Percentiles rank a stretch among this genome's conserved stretches.
Conservation (phyloP, 1,140 invertebrate genomes). For the Drosophila littoralis region DNA sequence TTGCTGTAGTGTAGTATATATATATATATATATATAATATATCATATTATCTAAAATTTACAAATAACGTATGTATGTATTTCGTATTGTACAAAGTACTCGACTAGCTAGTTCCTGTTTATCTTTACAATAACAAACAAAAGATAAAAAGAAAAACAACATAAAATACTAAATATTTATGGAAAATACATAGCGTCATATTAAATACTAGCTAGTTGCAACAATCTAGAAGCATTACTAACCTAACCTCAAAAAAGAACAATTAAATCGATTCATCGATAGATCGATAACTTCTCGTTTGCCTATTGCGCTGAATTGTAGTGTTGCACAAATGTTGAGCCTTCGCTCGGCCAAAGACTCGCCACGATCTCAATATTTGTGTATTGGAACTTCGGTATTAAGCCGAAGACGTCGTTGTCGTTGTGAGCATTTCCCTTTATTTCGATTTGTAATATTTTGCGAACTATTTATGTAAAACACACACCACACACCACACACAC, state of each 20-base stretch:
- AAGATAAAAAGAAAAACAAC: slow-evolving; percentile 11
- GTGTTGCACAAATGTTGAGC: slow-evolving; percentile 26
- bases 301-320: slow-evolving; percentile 10
- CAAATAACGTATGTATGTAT: slow-evolving; percentile 66
- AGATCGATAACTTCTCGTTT: slow-evolving; percentile 18
- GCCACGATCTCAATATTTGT: slow-evolving; percentile 13
- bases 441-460: slow-evolving; percentile 79
- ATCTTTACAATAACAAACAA: slow-evolving; percentile 23
- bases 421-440: slow-evolving; percentile 51
- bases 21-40: slow-evolving; percentile 29
- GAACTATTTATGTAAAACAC: slow-evolving; percentile 63
- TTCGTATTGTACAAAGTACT: slow-evolving; percentile 71
- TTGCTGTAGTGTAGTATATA: slow-evolving; percentile 68
- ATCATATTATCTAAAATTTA: slow-evolving; percentile 28
- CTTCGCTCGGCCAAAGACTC: too few relatives aligned
- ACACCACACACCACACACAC: slow-evolving; percentile 19
- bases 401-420: slow-evolving; percentile 29
- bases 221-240: slow-evolving; percentile 71
- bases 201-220: slow-evolving; percentile 61
- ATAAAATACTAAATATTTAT: slow-evolving; percentile 28
- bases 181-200: slow-evolving; percentile 49
- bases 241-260: slow-evolving; percentile 37
- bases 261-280: slow-evolving; percentile 21
- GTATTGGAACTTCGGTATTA: slow-evolving; percentile 36
- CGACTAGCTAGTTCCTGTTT: slow-evolving; percentile 67